A percentile compares a stretch with the other conserved stretches of the same genome.
These are phyloP conservation scores for Dolichoris vasculosae DNA, from an alignment of 1,140 invertebrate species.

Conservation along the genomic window DNA sequence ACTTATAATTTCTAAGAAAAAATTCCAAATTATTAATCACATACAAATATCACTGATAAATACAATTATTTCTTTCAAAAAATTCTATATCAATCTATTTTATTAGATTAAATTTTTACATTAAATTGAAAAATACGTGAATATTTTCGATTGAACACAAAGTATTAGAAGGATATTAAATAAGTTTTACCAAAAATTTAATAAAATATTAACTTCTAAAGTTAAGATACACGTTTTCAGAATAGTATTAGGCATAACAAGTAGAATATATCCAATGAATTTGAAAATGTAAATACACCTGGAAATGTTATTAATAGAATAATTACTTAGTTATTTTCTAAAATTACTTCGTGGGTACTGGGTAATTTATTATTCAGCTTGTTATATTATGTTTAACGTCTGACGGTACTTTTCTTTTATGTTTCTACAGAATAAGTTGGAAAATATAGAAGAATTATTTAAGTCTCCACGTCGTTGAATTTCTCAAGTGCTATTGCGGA, in stretches of 20 bases:
- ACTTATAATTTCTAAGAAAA: too few relatives aligned
- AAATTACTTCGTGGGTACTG: conserved; percentile 4
- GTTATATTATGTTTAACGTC: background rate
- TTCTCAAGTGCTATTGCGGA: conserved; percentile 2
- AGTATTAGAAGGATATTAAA: background rate
- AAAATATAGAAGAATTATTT: background rate
- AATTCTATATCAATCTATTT: too few relatives aligned
- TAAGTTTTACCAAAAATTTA: background rate
- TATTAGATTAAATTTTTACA: too few relatives aligned
- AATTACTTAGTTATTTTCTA: background rate
- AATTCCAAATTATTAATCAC: too few relatives aligned
- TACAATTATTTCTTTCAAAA: too few relatives aligned
- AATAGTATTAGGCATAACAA: background rate
- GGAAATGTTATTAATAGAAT: background rate
- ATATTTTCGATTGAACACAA: too few relatives aligned
- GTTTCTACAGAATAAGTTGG: background rate
- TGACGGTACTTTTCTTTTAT: conserved; percentile 9
- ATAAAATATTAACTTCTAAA: background rate
- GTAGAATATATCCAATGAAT: background rate
- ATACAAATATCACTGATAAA: too few relatives aligned
- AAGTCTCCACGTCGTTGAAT: background rate
- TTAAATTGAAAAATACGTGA: too few relatives aligned
- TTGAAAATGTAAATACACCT: background rate
- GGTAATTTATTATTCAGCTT: conserved; percentile 15
- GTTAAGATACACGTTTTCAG: background rate